phyloP scores from a whole-genome alignment of 2,797 vertebrate genomes.

The Myotis daubentonii region DNA sequence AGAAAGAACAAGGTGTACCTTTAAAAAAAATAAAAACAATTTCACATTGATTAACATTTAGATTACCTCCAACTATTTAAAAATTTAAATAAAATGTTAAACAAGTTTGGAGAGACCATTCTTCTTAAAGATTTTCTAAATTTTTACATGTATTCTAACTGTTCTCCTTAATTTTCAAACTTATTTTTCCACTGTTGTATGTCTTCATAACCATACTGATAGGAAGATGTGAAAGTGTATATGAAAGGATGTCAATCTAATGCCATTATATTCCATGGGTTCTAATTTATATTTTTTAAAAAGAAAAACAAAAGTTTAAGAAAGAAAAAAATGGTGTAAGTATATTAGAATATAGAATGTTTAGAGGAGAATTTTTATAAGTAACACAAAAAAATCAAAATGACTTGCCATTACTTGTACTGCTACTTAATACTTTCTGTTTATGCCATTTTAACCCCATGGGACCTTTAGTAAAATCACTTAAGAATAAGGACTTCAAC shows the following conservation, averaged over 20 bases:
- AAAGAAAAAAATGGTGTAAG: not conserved
- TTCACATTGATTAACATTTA: not conserved
- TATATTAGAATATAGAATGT: not conserved
- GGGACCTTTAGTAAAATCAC: not conserved
- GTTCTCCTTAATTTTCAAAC: not conserved
- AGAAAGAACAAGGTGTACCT: not conserved
- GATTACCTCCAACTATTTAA: not conserved
- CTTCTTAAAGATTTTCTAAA: not conserved
- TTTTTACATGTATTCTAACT: not conserved
- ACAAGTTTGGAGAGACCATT: not conserved
- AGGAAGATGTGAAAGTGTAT: not conserved
- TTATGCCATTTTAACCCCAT: not conserved
- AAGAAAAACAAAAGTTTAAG: not conserved
- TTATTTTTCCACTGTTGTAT: not conserved
- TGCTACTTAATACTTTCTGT: not conserved
- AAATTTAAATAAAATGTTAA: not conserved
- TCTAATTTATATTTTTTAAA: not conserved
- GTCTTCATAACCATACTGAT: not conserved
- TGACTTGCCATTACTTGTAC: not conserved
- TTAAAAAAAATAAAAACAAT: not conserved
- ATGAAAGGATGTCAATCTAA: not conserved
- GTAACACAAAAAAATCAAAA: not conserved
- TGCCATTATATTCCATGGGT: not conserved
- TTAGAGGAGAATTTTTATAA: not conserved
- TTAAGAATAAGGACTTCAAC: constrained; percentile 21